Base-by-base conservation (phyloP, 2,888 invertebrate genomes). In the Philereme vetulata region DNA sequence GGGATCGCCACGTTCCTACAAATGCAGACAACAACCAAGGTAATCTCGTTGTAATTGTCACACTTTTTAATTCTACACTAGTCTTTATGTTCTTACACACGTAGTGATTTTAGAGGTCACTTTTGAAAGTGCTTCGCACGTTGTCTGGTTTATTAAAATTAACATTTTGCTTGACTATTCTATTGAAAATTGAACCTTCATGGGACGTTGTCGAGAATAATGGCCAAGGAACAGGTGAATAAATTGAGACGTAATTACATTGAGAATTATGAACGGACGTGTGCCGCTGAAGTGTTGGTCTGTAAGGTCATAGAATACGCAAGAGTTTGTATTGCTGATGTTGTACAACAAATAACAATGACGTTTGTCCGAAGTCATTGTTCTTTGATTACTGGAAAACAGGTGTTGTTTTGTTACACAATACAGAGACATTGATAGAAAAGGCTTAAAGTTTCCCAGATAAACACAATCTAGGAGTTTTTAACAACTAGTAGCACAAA, bases 1-100 rank as follows among this genome's bases (percentile, higher is more conserved):
- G 98, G 98, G 65, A 98, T 98, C 76, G 97, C 97, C 50, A 98
- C 98, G n/a, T 98, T 98, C 88, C 93, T 97, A 64, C 97, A 97
- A 82, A 95, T 97, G 77, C 96, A 95, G 80, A 94, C 93, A 73
- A 94, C 95, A 53, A 94, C 94, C 66, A 97, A 97, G 96, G 97
- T 97, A 90, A 66, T 62, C 51, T 53, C 36, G 45, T 51, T 43
- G 43, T 65, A 58, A 72, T 75, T 75, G 68, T 78, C 57, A 76
- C 66, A 72, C 73, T 80, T 80, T 79, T 77, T 72, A 73, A 78
- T 75, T 77, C 75, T 63, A 60, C 69, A 65, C 55, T 68, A 65
- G 72, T 71, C 72, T 75, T 82, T 79, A 69, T 71, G 74, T 84
- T 78, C 79, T 86, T 86, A 81, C 77, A 84, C 84, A 84, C 86